A percentile compares a stretch with the other conserved stretches of the same genome.
Conservation (phyloP, 2,888 invertebrate species). For the Phasia obesa region DNA sequence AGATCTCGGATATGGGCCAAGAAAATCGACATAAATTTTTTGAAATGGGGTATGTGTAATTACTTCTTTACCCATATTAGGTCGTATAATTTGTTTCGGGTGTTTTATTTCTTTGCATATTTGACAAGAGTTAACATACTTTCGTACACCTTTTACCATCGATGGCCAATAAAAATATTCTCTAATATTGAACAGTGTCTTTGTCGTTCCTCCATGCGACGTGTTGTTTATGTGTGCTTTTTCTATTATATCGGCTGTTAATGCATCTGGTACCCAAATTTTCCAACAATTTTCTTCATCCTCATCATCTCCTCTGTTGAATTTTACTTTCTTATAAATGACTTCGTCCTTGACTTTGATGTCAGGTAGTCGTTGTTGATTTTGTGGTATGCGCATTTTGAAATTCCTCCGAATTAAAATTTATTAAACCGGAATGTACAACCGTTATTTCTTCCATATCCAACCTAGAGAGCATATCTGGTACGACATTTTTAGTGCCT, state of each 20-base stretch:
- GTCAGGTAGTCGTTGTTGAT: constrained; percentile 7
- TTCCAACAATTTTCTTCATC: constrained; percentile 1
- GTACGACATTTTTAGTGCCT: constrained; percentile 6
- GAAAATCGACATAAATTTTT: constrained; percentile 26
- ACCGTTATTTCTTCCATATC: background rate
- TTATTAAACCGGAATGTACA: background rate
- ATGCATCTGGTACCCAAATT: background rate
- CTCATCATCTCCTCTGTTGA: background rate
- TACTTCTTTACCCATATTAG: constrained; percentile 12
- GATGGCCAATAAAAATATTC: background rate
- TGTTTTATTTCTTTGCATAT: constrained; percentile 18
- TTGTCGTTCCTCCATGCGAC: constrained; percentile 3
- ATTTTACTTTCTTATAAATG: constrained; percentile 6
- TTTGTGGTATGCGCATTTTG: background rate
- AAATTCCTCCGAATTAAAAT: background rate
- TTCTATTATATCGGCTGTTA: background rate
- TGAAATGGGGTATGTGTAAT: constrained; percentile 11
- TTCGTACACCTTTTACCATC: background rate
- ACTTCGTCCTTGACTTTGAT: background rate
- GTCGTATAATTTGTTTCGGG: constrained; percentile 25
- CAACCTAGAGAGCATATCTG: background rate
- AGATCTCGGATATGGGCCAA: constrained; percentile 13
- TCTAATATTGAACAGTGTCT: constrained; percentile 12
- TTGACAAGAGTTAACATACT: background rate
- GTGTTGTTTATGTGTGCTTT: constrained; percentile 8